These are phyloP conservation scores for Acanthaster planci DNA, from an alignment of 35 echinoderm and acorn worm species.

Conservation along the genomic window DNA sequence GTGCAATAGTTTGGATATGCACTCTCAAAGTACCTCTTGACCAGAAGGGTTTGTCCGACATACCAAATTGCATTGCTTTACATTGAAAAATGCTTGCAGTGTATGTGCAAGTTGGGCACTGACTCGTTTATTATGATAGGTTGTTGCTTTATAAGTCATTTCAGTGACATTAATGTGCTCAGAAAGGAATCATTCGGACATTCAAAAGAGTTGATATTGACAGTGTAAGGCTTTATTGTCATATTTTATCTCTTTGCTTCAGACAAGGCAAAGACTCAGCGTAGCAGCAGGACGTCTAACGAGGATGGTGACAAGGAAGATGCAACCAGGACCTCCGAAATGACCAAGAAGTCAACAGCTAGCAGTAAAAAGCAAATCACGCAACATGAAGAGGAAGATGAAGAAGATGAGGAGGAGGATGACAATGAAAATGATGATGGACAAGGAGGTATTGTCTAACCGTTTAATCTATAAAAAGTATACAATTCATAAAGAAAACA, in stretches of 20 bases:
- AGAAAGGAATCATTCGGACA: no score
- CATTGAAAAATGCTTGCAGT: no score
- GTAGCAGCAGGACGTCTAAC: not conserved
- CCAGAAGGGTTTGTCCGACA: no score
- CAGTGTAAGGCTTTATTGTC: not conserved
- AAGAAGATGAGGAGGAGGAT: conserved; percentile 45
- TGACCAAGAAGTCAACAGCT: not conserved
- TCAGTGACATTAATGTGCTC: no score
- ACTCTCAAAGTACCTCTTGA: no score
- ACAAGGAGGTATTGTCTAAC: not conserved
- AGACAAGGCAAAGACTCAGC: not conserved
- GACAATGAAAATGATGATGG: conserved; percentile 42
- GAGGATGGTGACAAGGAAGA: not conserved
- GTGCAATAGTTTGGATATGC: no score
- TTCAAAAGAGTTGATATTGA: no score
- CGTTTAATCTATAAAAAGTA: no score
- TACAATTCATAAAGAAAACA: not conserved
- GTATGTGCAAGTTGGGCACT: no score
- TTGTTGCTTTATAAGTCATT: no score
- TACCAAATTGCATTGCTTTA: no score
- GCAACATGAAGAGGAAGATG: conserved; percentile 36
- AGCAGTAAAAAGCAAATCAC: not conserved
- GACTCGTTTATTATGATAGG: no score
- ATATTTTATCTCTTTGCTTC: not conserved
- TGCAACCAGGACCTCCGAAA: not conserved